Conservation (phyloP, 2,888 invertebrate species). For the Hypselothyrea guttata region DNA sequence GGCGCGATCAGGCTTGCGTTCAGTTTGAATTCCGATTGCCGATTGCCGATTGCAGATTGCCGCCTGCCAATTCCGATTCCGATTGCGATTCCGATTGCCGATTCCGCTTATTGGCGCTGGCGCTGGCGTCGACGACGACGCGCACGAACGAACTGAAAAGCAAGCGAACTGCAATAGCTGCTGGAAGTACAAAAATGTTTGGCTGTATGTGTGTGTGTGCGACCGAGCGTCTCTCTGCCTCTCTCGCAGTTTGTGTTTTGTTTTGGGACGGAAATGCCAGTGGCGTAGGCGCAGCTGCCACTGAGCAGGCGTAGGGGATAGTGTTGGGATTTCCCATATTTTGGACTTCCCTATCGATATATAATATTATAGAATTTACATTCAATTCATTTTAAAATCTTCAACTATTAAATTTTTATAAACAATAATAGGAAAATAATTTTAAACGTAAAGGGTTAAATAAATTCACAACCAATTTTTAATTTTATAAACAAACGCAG, state of each 20-base stretch:
- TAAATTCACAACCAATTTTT: no score
- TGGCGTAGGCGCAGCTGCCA: conserved; percentile 44
- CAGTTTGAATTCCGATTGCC: conserved; percentile 39
- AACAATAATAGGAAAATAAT: no score
- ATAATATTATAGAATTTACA: no score
- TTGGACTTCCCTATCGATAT: no score
- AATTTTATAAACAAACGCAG: no score
- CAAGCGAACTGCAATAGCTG: conserved; percentile 70
- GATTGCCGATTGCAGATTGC: conserved; percentile 42
- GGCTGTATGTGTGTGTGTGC: conserved; percentile 20
- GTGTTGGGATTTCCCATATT: no score
- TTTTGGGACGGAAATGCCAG: conserved; percentile 72
- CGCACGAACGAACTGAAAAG: conserved; percentile 67
- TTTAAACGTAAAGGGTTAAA: no score
- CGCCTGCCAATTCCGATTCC: conserved; percentile 42
- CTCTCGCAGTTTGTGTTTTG: conserved; percentile 64
- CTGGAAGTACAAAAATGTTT: conserved; percentile 54
- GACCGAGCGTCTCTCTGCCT: conserved; percentile 42
- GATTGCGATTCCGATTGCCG: conserved; percentile 45
- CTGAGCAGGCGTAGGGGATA: conserved; percentile 8
- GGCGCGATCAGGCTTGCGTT: conserved; percentile 49
- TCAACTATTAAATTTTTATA: no score
- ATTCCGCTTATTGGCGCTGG: conserved; percentile 64
- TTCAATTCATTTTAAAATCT: neutral
- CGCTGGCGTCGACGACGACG: conserved; percentile 58